Conservation (phyloP, 2,797 vertebrate genomes). For the Catamblyrhynchus diadema region DNA sequence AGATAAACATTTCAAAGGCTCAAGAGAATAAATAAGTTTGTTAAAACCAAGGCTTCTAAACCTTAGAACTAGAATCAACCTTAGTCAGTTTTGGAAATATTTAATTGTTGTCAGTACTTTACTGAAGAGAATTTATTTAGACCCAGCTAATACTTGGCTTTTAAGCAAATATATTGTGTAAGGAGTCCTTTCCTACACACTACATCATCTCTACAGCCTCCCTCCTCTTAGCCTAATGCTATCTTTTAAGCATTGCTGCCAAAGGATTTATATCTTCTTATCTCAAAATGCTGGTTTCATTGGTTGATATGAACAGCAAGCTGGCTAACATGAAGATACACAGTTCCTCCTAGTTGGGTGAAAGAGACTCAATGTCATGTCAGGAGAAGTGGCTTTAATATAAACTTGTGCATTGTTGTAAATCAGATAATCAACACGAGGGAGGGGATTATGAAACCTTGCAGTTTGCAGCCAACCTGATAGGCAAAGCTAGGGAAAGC, state of each 20-base stretch:
- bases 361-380: not conserved
- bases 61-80: not conserved
- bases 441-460: not conserved
- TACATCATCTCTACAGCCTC: not conserved
- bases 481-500: not conserved
- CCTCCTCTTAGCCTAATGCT: not conserved
- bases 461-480: not conserved
- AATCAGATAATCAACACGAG: not conserved
- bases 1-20: not conserved
- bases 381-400: not conserved
- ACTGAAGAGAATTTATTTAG: not conserved
- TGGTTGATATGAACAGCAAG: not conserved
- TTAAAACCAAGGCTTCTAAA: not conserved
- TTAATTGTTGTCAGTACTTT: not conserved
- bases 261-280: not conserved
- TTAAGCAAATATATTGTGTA: not conserved
- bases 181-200: not conserved
- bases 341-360: not conserved
- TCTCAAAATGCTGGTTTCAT: not conserved
- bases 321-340: fast-evolving
- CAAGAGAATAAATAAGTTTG: not conserved
- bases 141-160: not conserved
- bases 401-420: not conserved
- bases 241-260: not conserved
- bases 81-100: not conserved